Conservation (phyloP, 1,140 invertebrate genomes). For the Drosophila lowei region DNA sequence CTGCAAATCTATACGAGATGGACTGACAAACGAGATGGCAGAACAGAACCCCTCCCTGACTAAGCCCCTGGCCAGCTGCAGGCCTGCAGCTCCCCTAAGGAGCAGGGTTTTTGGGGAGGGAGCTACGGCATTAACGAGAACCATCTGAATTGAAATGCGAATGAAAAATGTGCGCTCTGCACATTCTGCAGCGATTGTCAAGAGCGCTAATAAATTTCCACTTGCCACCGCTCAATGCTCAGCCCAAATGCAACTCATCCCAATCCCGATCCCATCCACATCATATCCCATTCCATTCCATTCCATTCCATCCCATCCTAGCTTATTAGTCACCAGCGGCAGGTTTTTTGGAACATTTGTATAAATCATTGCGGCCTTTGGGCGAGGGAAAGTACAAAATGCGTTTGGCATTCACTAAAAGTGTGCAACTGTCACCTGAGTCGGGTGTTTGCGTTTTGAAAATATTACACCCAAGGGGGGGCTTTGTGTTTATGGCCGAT, state of each 20-base stretch:
- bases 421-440: conserved; percentile 46
- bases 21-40: no score
- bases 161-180: conserved; percentile 79
- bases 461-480: conserved; percentile 34
- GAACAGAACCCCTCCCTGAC: not conserved
- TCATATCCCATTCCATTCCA: not conserved
- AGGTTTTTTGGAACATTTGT: conserved; percentile 19
- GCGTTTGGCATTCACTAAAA: conserved; percentile 46
- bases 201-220: conserved; percentile 76
- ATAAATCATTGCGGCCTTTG: conserved; percentile 32
- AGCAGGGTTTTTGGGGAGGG: not conserved
- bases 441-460: conserved; percentile 36
- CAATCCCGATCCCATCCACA: not conserved
- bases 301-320: not conserved
- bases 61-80: conserved; percentile 3
- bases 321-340: conserved; percentile 50
- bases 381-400: conserved; percentile 8
- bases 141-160: conserved; percentile 57
- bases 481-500: no score
- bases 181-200: conserved; percentile 70
- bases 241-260: conserved; percentile 17
- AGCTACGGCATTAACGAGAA: conserved; percentile 33
- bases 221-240: conserved; percentile 20
- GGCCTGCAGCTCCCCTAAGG: not conserved
- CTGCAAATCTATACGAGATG: not conserved